A percentile compares a stretch with the other conserved stretches of the same genome.
phyloP scores from a whole-genome alignment of 2,113 vertebrate species.

The Damaliscus lunatus region DNA sequence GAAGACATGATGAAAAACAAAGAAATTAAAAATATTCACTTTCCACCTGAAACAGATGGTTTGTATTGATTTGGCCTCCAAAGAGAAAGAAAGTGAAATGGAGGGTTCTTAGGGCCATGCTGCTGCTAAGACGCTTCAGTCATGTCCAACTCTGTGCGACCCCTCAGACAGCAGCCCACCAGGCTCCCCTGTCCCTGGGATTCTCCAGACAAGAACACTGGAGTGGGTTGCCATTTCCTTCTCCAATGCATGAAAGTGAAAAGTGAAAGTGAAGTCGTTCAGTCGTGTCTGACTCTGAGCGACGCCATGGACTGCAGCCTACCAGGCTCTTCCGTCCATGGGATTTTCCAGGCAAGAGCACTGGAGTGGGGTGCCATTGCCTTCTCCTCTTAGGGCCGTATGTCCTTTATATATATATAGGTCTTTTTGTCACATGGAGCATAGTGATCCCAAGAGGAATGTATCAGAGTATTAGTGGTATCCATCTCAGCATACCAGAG shows the following conservation, averaged over 20 bases:
- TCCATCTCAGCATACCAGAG: neutral
- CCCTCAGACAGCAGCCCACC: too few species aligned
- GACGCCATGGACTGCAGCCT: too few species aligned
- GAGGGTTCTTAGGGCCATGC: neutral
- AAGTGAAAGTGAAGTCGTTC: too few species aligned
- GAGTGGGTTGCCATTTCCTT: too few species aligned
- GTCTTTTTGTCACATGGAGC: neutral
- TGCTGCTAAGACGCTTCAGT: too few species aligned
- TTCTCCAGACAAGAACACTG: too few species aligned
- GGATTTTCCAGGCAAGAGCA: too few species aligned
- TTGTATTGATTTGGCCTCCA: conserved; percentile 10
- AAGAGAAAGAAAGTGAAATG: conserved; percentile 15
- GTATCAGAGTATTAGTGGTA: neutral
- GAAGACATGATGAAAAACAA: neutral
- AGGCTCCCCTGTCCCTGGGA: too few species aligned
- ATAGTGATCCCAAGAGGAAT: neutral
- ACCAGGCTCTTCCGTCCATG: too few species aligned
- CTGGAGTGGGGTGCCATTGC: too few species aligned
- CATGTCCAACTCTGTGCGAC: accelerated
- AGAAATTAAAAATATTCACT: neutral
- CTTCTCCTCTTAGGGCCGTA: neutral
- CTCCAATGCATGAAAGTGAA: too few species aligned
- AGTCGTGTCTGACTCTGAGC: too few species aligned
- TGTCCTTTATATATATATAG: neutral
- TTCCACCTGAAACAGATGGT: neutral